Percentiles rank a stretch among this genome's conserved stretches.
phyloP scores from a whole-genome alignment of 2,797 vertebrate genomes.

The Vipera latastei region DNA sequence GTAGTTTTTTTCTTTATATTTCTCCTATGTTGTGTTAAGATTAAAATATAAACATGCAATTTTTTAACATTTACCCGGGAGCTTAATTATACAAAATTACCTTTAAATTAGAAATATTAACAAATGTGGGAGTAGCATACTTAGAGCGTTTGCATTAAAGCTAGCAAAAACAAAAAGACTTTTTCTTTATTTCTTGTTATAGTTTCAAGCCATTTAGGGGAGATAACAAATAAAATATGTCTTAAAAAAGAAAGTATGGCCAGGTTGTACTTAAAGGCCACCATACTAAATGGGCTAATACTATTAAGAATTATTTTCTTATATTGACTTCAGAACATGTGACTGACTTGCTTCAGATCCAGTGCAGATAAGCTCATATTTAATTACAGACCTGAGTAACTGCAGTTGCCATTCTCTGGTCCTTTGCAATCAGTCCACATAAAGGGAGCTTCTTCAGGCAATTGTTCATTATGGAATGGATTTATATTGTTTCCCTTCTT shows the following conservation, averaged over 20 bases:
- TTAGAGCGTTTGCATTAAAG: background rate
- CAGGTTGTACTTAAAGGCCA: background rate
- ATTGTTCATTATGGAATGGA: background rate
- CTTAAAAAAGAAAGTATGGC: no score
- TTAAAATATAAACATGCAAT: background rate
- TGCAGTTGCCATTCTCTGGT: background rate
- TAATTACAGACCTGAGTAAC: background rate
- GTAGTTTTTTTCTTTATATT: background rate
- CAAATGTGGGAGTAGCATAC: background rate
- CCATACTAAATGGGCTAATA: background rate
- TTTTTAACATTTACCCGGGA: background rate
- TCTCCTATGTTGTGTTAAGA: background rate
- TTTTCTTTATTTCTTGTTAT: background rate
- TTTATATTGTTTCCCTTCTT: background rate
- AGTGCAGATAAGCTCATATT: background rate
- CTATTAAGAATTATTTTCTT: background rate
- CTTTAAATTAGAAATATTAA: constrained; percentile 19
- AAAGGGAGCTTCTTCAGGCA: background rate
- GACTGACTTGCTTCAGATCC: background rate
- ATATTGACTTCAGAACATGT: background rate
- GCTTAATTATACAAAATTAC: background rate
- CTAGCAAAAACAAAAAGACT: background rate
- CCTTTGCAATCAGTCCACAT: background rate
- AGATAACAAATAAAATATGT: no score
- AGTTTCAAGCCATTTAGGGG: background rate